Evolutionary conservation across 1,140 invertebrate genomes (phyloP).

Genomic region (Cydia amplana): DNA sequence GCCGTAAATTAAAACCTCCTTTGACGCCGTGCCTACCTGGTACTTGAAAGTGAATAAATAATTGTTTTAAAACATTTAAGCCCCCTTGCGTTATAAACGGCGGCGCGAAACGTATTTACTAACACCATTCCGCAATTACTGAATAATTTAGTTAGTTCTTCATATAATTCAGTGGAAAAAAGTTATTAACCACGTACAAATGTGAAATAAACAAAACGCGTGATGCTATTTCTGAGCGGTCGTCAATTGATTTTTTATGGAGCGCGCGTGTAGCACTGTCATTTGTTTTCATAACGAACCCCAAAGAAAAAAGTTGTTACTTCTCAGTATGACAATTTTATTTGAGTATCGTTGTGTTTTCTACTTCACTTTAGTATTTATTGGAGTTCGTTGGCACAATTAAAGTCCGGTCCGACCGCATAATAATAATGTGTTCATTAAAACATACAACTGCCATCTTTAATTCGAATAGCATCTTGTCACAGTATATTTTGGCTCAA

Average conservation of each 20-base stretch:
- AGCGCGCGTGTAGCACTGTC: constrained; percentile 57
- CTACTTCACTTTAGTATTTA: constrained; percentile 23
- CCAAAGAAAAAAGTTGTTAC: constrained; percentile 47
- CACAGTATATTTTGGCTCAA: not conserved
- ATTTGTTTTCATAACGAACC: constrained; percentile 73
- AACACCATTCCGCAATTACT: constrained; percentile 21
- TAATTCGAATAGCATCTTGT: constrained; percentile 9
- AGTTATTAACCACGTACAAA: constrained; percentile 36
- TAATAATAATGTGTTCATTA: constrained; percentile 23
- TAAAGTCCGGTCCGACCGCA: constrained; percentile 36
- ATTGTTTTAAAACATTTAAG: not conserved
- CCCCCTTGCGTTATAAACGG: not conserved
- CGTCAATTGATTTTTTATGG: constrained; percentile 70
- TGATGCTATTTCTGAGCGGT: constrained; percentile 49
- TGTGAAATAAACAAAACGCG: constrained; percentile 47
- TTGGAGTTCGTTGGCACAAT: constrained; percentile 40
- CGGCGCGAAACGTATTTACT: not conserved
- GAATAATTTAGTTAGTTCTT: constrained; percentile 11
- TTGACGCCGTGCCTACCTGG: constrained; percentile 54
- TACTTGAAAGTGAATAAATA: constrained; percentile 40
- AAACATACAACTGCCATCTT: constrained; percentile 14
- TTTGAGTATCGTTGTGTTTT: constrained; percentile 21
- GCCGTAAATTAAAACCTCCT: constrained; percentile 72
- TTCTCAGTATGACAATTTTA: constrained; percentile 39
- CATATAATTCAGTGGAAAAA: constrained; percentile 37